A percentile compares a stretch with the other conserved stretches of the same genome.
phyloP scores from a whole-genome alignment of 2,113 vertebrate genomes.

The Aldabrachelys gigantea region DNA sequence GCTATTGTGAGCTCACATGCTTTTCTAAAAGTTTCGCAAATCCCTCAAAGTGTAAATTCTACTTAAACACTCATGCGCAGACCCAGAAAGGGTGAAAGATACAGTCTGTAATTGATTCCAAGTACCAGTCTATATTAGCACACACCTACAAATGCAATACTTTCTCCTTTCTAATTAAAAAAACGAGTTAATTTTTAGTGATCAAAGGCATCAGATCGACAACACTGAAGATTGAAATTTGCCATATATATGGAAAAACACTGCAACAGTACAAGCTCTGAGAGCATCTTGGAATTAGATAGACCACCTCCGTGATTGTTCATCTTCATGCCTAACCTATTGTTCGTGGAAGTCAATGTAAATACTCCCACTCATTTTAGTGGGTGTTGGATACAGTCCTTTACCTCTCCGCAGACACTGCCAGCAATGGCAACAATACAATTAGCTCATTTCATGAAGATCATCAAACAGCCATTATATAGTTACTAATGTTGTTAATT shows the following conservation, averaged over 20 bases:
- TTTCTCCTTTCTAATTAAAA: neutral
- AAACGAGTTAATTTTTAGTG: neutral
- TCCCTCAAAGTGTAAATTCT: neutral
- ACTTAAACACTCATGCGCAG: neutral
- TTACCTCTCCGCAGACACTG: neutral
- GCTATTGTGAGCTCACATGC: neutral
- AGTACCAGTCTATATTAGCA: neutral
- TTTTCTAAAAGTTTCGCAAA: neutral
- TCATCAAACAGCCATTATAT: neutral
- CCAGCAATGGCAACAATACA: neutral
- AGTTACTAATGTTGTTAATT: neutral
- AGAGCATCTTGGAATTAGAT: rapidly evolving
- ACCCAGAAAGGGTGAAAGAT: slow-evolving; percentile 19
- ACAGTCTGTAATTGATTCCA: neutral
- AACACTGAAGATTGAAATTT: neutral
- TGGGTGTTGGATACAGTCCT: rapidly evolving
- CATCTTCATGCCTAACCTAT: neutral
- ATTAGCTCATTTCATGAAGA: neutral
- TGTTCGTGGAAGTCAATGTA: rapidly evolving
- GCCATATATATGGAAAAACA: rapidly evolving
- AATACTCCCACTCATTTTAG: neutral
- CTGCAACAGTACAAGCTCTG: neutral
- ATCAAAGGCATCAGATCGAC: neutral
- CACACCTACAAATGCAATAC: neutral
- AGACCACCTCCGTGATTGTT: neutral